Evolutionary conservation across 2,113 vertebrate species (phyloP).

Genomic region (Tonatia bakeri): DNA sequence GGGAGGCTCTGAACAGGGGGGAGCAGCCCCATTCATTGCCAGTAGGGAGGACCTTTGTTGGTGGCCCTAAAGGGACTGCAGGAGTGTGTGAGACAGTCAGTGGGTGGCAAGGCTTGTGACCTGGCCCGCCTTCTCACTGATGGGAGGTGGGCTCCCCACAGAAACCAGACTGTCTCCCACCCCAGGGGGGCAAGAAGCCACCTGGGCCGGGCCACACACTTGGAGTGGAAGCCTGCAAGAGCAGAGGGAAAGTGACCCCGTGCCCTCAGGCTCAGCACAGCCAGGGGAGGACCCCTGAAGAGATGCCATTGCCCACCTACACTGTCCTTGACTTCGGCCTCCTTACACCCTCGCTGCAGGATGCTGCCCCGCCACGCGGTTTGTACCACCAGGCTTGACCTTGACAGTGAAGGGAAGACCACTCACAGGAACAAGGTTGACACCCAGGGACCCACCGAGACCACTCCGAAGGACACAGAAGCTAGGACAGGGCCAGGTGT

Average conservation of each 20-base stretch:
- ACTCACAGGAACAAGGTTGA: too few species aligned
- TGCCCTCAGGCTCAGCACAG: too few species aligned
- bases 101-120: rapidly evolving
- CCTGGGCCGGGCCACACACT: rapidly evolving
- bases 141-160: neutral
- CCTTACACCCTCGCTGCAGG: rapidly evolving
- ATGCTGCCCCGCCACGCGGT: too few species aligned
- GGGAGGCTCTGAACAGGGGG: neutral
- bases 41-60: too few species aligned
- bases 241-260: neutral
- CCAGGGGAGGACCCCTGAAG: neutral
- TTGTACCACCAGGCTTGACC: neutral
- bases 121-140: neutral
- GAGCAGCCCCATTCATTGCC: too few species aligned
- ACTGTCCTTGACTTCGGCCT: neutral
- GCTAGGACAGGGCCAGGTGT: neutral
- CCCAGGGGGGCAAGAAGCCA: neutral
- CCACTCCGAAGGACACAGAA: neutral
- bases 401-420: neutral
- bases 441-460: too few species aligned
- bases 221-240: neutral
- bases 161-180: neutral
- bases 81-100: neutral
- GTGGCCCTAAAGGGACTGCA: neutral
- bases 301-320: neutral